These are phyloP conservation scores for Paelopatides confundens DNA, from an alignment of 53 echinoderm and acorn worm genomes.

Conservation along the genomic window DNA sequence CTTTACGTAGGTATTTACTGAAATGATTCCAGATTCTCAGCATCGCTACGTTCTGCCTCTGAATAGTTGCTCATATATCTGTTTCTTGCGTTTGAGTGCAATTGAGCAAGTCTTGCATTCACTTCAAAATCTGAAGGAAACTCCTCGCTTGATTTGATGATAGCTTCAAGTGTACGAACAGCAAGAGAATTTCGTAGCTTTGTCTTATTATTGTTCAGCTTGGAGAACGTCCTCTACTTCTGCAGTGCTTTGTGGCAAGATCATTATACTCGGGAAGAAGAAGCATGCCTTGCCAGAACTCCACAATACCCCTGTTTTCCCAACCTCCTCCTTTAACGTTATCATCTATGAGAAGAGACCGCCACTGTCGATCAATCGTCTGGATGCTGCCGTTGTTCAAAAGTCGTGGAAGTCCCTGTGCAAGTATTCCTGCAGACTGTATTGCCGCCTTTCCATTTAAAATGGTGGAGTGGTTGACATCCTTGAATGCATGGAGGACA, in stretches of 20 bases:
- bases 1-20: too few species aligned
- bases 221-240: conserved; percentile 26
- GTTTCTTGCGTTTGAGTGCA: conserved; percentile 15
- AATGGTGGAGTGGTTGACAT: not conserved
- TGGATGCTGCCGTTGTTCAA: not conserved
- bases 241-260: conserved; percentile 36
- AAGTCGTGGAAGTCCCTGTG: not conserved
- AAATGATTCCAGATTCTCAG: too few species aligned
- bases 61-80: conserved; percentile 4
- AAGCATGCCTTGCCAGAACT: conserved; percentile 8
- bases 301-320: conserved; percentile 4
- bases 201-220: conserved; percentile 26
- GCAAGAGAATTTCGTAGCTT: conserved; percentile 36
- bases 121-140: not conserved
- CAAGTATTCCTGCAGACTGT: conserved; percentile 5
- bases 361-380: conserved; percentile 46
- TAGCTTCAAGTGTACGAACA: conserved; percentile 31
- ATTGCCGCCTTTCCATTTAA: not conserved
- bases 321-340: conserved; percentile 18
- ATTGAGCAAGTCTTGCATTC: not conserved
- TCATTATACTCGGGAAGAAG: not conserved
- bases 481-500: not conserved
- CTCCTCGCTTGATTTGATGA: not conserved
- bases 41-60: not conserved
- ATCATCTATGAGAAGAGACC: not conserved